These are phyloP conservation scores for Chloroclystis v-ata DNA, from an alignment of 2,888 invertebrate species.

Conservation along the genomic window DNA sequence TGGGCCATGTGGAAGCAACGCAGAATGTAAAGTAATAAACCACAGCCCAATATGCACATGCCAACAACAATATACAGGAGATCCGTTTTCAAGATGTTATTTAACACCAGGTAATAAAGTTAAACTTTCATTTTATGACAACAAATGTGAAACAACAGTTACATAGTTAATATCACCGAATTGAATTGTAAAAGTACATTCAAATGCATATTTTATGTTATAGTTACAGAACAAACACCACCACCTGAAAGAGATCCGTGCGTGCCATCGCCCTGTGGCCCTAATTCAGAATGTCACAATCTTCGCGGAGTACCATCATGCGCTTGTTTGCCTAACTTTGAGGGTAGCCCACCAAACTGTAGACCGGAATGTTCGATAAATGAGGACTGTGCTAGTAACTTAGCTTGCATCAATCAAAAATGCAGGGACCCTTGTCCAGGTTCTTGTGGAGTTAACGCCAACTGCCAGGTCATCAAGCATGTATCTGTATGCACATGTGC, in stretches of 20 bases:
- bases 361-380: slow-evolving; percentile 82
- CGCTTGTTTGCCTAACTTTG: slow-evolving; percentile 79
- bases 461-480: slow-evolving; percentile 80
- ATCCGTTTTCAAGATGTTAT: slow-evolving; percentile 82
- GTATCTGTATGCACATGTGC: slow-evolving; percentile 80
- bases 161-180: too few species aligned
- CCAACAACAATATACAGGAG: slow-evolving; percentile 77
- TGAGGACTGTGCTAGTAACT: slow-evolving; percentile 81
- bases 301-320: slow-evolving; percentile 78
- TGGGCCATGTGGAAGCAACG: slow-evolving; percentile 83
- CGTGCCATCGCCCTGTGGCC: slow-evolving; percentile 82
- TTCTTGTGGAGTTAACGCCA: slow-evolving; percentile 80
- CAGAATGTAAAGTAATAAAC: slow-evolving; percentile 84
- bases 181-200: too few species aligned
- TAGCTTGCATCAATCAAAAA: slow-evolving; percentile 83
- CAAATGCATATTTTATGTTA: too few species aligned
- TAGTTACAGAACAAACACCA: slow-evolving; percentile 50
- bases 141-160: too few species aligned
- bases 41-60: slow-evolving; percentile 86
- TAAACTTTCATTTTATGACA: too few species aligned
- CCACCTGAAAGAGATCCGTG: slow-evolving; percentile 77
- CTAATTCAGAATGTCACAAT: slow-evolving; percentile 79
- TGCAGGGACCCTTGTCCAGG: slow-evolving; percentile 84
- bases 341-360: slow-evolving; percentile 83
- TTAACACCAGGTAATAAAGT: slow-evolving; percentile 57